These are phyloP conservation scores for Peromyscus attwateri DNA, from an alignment of 2,797 vertebrate genomes.

Conservation along the genomic window DNA sequence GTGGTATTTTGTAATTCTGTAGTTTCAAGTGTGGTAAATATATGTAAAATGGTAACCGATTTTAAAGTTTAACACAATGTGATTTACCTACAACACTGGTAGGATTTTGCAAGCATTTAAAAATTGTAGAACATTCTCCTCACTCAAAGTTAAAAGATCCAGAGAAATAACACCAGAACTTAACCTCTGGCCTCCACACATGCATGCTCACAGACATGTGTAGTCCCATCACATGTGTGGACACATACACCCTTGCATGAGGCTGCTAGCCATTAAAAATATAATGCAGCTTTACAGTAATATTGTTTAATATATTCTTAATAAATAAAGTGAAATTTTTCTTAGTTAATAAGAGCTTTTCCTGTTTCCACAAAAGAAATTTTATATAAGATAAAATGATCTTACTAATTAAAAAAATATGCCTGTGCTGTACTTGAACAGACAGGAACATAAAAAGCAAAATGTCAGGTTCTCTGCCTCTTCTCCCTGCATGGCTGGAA, in stretches of 20 bases:
- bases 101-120: constrained; percentile 39
- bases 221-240: not conserved
- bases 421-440: not conserved
- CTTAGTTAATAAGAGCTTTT: not conserved
- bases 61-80: constrained; percentile 19
- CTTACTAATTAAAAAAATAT: constrained; percentile 37
- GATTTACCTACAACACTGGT: not conserved
- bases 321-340: constrained; percentile 48
- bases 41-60: not conserved
- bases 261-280: constrained; percentile 62
- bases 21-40: constrained; percentile 58
- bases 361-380: constrained; percentile 41
- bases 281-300: constrained; percentile 50
- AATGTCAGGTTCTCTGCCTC: constrained; percentile 55
- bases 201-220: not conserved
- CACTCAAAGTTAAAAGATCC: constrained; percentile 44
- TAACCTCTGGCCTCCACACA: not conserved
- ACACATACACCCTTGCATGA: not conserved
- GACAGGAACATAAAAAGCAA: constrained; percentile 44
- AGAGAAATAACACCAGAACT: not conserved
- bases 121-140: constrained; percentile 38
- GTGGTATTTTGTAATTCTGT: constrained; percentile 18
- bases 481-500: constrained; percentile 44
- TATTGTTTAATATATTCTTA: constrained; percentile 18
- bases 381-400: constrained; percentile 5